A percentile compares a stretch with the other conserved stretches of the same genome.
These are phyloP conservation scores for Gadopsis marmoratus DNA, from an alignment of 2,797 vertebrate species.

Conservation along the genomic window DNA sequence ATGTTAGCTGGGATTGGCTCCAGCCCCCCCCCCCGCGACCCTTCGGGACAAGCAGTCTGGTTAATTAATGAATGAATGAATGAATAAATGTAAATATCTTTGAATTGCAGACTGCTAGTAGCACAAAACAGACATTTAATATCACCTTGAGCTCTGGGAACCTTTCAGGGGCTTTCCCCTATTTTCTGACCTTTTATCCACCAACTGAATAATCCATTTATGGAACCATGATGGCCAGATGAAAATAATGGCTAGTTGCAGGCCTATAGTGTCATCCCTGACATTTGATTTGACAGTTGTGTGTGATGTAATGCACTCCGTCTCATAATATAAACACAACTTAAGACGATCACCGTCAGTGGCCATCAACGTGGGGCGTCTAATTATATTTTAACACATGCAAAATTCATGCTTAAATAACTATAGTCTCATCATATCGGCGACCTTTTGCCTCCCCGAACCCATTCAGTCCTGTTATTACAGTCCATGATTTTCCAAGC, in stretches of 20 bases:
- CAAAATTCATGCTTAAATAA: constrained; percentile 58
- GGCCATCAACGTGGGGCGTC: constrained; percentile 62
- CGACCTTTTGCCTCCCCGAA: constrained; percentile 39
- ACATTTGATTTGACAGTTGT: neutral
- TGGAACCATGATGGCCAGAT: neutral
- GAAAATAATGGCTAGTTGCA: neutral
- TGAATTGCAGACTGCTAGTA: neutral
- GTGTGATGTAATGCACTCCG: neutral
- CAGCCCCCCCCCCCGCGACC: too few relatives aligned
- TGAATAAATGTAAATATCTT: too few relatives aligned
- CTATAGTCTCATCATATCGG: constrained; percentile 20
- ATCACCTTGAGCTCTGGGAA: neutral
- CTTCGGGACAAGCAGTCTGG: too few relatives aligned
- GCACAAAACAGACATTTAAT: neutral
- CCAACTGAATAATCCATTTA: neutral
- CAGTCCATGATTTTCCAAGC: constrained; percentile 40
- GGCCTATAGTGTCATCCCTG: neutral
- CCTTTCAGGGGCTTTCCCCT: neutral
- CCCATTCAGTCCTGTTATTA: constrained; percentile 48
- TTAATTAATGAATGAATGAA: too few relatives aligned
- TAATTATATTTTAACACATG: constrained; percentile 73
- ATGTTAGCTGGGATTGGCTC: too few relatives aligned
- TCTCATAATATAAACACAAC: neutral
- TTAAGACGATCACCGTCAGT: constrained; percentile 31
- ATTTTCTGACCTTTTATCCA: neutral